Evolutionary conservation across 2,113 vertebrate genomes (phyloP), one percentile per base, ranked within the genome.

Genomic region (Gallinago jamesoni): DNA sequence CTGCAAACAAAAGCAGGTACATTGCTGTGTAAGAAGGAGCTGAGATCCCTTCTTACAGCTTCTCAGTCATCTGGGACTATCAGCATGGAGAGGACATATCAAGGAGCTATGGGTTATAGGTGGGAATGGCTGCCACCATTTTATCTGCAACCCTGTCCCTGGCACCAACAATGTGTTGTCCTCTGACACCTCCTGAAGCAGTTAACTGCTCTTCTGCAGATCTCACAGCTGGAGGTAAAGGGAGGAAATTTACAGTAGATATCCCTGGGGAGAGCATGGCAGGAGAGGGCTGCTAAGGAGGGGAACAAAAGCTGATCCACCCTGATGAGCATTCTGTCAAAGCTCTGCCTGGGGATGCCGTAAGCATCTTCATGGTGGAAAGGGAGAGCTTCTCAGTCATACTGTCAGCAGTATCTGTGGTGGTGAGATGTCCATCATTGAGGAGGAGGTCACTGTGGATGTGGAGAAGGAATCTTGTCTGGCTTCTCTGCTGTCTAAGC

Each of bases 231-330:
- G 63, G 13, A 84, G 21, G 6, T 6, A 31, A 41, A 76, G 25
- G 39, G 33, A 82, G 15, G 21, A 60, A 66, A 37, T 12, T 7
- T 31, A 21, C 21, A 60, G 52, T 16, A 45, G 24, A 31, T 37
- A 8, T 56, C 22, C 14, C 64, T 14, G 30, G 43, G 17, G 48
- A 80, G 56, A 24, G 56, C 0, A 0, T 22, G 9, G 17, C 37
- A n/a, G 39, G 35, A 50, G 25, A 5, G 18, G 5, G 7, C 7
- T 57, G 41, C n/a, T 45, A 5, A 27, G 24, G 43, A 76, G 18
- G 11, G 57, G 8, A 52, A 53, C n/a, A 79, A 53, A 68, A 77
- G 9, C 43, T 89, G 37, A 2, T 90, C 25, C 28, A 23, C 20
- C 50, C 47, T 37, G 10, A 25, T 14, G n/a, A 73, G 12, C 28